These are phyloP conservation scores for Archocentrus centrarchus DNA, from an alignment of 2,113 vertebrate genomes.

Conservation along the genomic window DNA sequence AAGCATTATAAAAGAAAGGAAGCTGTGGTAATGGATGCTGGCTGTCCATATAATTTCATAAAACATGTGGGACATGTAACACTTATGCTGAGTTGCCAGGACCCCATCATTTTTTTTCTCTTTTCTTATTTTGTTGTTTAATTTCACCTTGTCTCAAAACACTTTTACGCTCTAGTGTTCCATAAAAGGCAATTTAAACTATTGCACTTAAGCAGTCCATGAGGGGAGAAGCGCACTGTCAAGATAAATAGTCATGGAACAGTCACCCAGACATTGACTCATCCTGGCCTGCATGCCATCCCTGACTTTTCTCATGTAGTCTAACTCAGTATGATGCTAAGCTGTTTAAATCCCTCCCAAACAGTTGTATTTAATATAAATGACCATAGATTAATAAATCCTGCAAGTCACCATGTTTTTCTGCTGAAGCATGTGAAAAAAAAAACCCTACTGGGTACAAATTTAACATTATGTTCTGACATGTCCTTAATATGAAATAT, in stretches of 20 bases:
- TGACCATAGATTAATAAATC: constrained; percentile 33
- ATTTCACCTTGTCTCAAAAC: neutral
- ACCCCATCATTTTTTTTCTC: neutral
- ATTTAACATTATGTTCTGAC: neutral
- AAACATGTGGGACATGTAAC: constrained; percentile 24
- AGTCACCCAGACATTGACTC: constrained; percentile 45
- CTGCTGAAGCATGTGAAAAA: constrained; percentile 4
- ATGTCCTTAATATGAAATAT: no score
- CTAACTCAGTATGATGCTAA: constrained; percentile 38
- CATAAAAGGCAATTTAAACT: constrained; percentile 25
- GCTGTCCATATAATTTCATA: constrained; percentile 31
- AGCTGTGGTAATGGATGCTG: constrained; percentile 35
- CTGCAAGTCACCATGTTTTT: constrained; percentile 11
- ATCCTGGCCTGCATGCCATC: constrained; percentile 43
- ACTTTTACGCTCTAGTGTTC: neutral
- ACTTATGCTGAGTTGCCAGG: constrained; percentile 21
- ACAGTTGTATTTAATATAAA: constrained; percentile 50
- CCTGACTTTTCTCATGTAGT: constrained; percentile 57
- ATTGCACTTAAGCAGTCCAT: constrained; percentile 5
- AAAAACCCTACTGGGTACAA: neutral
- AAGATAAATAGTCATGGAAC: constrained; percentile 47
- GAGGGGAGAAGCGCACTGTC: constrained; percentile 27
- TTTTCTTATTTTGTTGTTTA: neutral
- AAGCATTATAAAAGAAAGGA: constrained; percentile 23
- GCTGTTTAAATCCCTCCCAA: constrained; percentile 36